Evolutionary conservation across 2,113 vertebrate species (phyloP), one percentile per base, ranked within the genome.

Genomic region (Pogonocichla stellata): DNA sequence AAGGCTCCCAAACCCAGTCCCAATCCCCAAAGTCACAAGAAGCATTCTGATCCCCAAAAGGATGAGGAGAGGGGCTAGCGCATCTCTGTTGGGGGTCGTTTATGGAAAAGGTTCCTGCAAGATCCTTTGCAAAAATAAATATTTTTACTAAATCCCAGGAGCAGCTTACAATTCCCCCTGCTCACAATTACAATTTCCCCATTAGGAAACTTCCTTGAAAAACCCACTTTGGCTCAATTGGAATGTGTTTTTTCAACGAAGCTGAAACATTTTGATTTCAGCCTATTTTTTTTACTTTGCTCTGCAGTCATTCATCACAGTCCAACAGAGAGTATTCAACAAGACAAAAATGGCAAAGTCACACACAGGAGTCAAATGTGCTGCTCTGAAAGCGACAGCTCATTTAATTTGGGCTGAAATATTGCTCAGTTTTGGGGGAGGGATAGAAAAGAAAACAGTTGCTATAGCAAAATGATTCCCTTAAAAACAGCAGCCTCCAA

Each of bases 121-220:
- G 91, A 93, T 96, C 69, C 88, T 92, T 95, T 91, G 64, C 64
- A 80, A 96, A 96, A 96, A 93, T 62, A 97, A 97, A 96, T 97
- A 97, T 95, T 97, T 94, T 94, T 64, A 83, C 86, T 86, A 93
- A 95, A 95, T 97, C 96, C 95, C 96, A 84, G 83, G 91, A 86
- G 96, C 60, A 80, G 69, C 88, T 95, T 77, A 88, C 67, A 93
- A 91, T 92, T 95, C 96, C 91, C 95, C 40, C 38, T 86, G 91
- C 92, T 94, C 80, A 74, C 92, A 97, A 97, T 94, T 95, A 94
- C 92, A 93, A 95, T 97, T 95, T 97, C 60, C 80, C 95, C 96
- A 95, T 94, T 96, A 97, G 95, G 91, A 92, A 86, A 96, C 92
- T 95, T 96, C 96, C 96, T 92, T 94, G 80, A 97, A 97, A 95